These are phyloP conservation scores for Parotia lawesii DNA, from an alignment of 2,113 vertebrate species.

Conservation along the genomic window DNA sequence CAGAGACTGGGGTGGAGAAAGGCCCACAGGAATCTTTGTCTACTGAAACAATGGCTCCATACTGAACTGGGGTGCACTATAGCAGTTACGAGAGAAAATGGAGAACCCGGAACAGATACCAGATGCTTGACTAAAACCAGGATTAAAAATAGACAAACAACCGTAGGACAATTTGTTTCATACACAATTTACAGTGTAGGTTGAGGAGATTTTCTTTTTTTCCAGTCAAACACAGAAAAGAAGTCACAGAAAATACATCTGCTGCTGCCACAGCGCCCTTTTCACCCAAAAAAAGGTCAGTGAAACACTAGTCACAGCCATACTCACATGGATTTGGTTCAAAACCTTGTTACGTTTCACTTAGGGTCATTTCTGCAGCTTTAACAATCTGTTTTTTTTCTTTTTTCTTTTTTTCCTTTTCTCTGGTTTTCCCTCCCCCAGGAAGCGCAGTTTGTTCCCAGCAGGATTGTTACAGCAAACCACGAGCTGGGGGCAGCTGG, in stretches of 20 bases:
- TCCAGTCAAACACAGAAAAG: conserved; percentile 57
- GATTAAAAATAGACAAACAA: conserved; percentile 61
- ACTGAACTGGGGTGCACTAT: conserved; percentile 48
- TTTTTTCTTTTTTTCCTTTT: no score
- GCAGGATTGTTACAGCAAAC: neutral
- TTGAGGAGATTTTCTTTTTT: neutral
- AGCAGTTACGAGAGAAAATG: conserved; percentile 57
- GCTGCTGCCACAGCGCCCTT: conserved; percentile 65
- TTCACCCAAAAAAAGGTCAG: neutral
- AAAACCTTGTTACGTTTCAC: neutral
- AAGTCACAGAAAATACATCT: conserved; percentile 70
- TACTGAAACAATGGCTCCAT: conserved; percentile 30
- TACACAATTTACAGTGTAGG: conserved; percentile 74
- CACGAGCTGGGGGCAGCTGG: neutral
- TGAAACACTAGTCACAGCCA: conserved; percentile 2
- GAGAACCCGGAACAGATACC: conserved; percentile 68
- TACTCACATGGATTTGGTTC: conserved; percentile 19
- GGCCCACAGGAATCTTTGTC: conserved; percentile 57
- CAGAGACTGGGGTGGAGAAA: conserved; percentile 46
- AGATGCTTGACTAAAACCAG: conserved; percentile 67
- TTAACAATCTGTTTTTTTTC: neutral
- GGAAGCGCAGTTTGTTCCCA: neutral
- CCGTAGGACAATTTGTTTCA: conserved; percentile 63
- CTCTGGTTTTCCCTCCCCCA: neutral
- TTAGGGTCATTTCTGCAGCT: neutral